phyloP scores from a whole-genome alignment of 2,888 invertebrate species.

The Rhimphoctona megacephalus region DNA sequence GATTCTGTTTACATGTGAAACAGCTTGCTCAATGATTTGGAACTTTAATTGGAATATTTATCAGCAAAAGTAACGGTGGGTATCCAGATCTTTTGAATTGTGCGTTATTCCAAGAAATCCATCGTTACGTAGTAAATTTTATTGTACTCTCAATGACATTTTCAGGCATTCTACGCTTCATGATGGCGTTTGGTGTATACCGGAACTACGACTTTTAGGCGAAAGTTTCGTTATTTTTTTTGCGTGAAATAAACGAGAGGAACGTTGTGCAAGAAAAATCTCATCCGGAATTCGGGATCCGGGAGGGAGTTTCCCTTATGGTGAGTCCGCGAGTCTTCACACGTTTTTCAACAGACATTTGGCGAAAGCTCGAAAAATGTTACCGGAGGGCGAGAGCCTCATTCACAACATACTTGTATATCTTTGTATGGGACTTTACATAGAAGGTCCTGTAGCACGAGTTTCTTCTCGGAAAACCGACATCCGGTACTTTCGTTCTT shows the following conservation, averaged over 20 bases:
- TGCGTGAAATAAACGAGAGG: conserved; percentile 39
- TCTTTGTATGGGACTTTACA: conserved; percentile 13
- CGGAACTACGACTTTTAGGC: conserved; percentile 19
- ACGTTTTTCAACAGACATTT: conserved; percentile 59
- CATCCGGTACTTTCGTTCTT: conserved; percentile 49
- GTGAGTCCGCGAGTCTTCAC: conserved; percentile 54
- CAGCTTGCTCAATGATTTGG: not conserved
- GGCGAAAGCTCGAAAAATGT: conserved; percentile 46
- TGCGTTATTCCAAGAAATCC: not conserved
- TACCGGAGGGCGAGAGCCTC: conserved; percentile 36
- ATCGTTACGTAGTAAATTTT: not conserved
- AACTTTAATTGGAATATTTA: not conserved
- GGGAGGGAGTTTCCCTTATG: too few relatives aligned
- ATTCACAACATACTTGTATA: conserved; percentile 28
- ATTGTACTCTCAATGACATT: not conserved
- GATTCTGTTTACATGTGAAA: not conserved
- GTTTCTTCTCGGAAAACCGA: conserved; percentile 40
- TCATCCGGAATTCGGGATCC: conserved; percentile 34
- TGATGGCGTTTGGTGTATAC: not conserved
- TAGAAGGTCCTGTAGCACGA: not conserved
- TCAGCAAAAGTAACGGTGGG: not conserved
- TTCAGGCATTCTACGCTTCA: not conserved
- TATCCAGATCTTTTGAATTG: not conserved
- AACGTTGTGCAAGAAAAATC: conserved; percentile 43
- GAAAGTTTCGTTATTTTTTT: conserved; percentile 13